Percentiles rank a stretch among this genome's conserved stretches.
These are phyloP conservation scores for Erythrocercus mccallii DNA, from an alignment of 2,113 vertebrate species.

Conservation along the genomic window DNA sequence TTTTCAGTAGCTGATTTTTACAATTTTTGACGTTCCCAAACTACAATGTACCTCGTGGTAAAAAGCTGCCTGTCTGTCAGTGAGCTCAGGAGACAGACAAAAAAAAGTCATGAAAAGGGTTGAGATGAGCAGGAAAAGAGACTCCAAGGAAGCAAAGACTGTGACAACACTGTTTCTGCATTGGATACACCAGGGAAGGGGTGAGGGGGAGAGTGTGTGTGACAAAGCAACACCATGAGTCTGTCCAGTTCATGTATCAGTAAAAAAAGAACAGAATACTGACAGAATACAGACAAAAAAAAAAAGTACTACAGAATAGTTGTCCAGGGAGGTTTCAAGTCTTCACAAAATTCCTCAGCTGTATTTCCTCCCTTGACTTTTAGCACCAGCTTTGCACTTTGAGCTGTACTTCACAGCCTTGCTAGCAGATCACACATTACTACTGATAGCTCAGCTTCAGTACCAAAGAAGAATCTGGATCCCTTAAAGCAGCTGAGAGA, in stretches of 20 bases:
- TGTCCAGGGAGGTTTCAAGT: neutral
- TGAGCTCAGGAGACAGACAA: neutral
- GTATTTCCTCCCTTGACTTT: neutral
- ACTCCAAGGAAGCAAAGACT: neutral
- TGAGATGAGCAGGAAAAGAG: neutral
- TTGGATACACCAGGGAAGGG: neutral
- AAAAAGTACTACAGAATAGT: neutral
- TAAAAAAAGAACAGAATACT: neutral
- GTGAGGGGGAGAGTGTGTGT: rapidly evolving
- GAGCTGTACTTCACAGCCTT: neutral
- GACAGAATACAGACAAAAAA: neutral
- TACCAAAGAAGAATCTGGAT: neutral
- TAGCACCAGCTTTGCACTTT: neutral
- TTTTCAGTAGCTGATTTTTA: neutral
- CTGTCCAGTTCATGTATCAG: neutral
- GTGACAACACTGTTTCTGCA: neutral
- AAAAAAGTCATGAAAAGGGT: neutral
- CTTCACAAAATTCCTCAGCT: neutral
- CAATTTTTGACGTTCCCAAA: neutral
- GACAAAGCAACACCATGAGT: neutral
- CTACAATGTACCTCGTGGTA: neutral
- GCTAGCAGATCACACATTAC: neutral
- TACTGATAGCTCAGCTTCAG: neutral
- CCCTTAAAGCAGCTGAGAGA: neutral
- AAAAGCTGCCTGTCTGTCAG: neutral